These are phyloP conservation scores for Drosophila azteca DNA, from an alignment of 1,140 invertebrate species.

Conservation along the genomic window DNA sequence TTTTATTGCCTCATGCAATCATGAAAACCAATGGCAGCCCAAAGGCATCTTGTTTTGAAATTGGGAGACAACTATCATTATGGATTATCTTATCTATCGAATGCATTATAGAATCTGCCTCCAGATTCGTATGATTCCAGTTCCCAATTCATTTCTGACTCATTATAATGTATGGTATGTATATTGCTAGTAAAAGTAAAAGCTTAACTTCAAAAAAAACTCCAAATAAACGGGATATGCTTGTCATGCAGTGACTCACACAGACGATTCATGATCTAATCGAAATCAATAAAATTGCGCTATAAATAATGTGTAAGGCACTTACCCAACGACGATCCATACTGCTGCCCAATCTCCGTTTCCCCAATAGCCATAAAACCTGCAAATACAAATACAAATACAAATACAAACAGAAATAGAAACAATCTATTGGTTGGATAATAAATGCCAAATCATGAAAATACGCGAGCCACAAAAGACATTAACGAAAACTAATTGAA, in stretches of 20 bases:
- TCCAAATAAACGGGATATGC: neutral
- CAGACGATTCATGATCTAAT: conserved; percentile 44
- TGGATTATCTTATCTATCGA: too few relatives aligned
- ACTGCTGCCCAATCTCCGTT: conserved; percentile 13
- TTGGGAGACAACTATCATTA: too few relatives aligned
- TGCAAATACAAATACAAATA: neutral
- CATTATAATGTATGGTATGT: too few relatives aligned
- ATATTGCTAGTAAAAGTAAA: neutral
- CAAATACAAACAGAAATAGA: conserved; percentile 22
- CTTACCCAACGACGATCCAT: conserved; percentile 13
- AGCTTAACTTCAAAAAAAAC: neutral
- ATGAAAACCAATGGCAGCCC: too few relatives aligned
- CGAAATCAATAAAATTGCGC: conserved; percentile 34
- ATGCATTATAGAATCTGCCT: too few relatives aligned
- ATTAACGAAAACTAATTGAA: conserved; percentile 72
- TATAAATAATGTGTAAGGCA: conserved; percentile 44
- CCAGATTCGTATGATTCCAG: too few relatives aligned
- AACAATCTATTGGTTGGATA: conserved; percentile 19
- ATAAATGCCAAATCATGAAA: conserved; percentile 54
- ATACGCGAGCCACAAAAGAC: conserved; percentile 41
- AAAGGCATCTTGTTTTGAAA: too few relatives aligned
- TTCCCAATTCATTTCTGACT: too few relatives aligned
- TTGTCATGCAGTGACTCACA: conserved; percentile 35
- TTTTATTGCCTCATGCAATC: too few relatives aligned
- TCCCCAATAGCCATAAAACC: conserved; percentile 2